Evolutionary conservation across 1,140 invertebrate species (phyloP).

Genomic region (Bombus affinis): DNA sequence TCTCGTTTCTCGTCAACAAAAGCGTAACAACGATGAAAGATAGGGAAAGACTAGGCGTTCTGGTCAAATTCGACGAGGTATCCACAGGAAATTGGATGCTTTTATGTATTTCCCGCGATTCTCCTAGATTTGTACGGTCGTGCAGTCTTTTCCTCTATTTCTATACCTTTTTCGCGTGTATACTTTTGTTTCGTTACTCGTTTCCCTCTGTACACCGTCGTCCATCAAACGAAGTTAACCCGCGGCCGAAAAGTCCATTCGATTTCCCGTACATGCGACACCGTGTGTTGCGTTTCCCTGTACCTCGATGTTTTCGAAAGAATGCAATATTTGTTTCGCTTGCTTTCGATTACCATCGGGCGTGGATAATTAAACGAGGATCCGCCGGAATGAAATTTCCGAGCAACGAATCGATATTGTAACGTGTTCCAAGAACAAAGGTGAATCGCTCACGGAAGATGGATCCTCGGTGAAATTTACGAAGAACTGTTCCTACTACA

Average conservation of each 20-base stretch:
- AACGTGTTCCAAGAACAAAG: not conserved
- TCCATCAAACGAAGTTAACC: slow-evolving; percentile 48
- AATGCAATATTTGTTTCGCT: slow-evolving; percentile 36
- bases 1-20: slow-evolving; percentile 4
- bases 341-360: slow-evolving; percentile 1
- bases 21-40: not conserved
- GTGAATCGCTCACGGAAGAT: not conserved
- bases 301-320: not conserved
- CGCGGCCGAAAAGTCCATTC: slow-evolving; percentile 52
- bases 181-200: slow-evolving; percentile 19
- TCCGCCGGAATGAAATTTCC: not conserved
- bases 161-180: not conserved
- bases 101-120: slow-evolving; percentile 65
- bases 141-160: not conserved
- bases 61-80: slow-evolving; percentile 49
- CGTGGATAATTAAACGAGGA: not conserved
- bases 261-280: slow-evolving; percentile 33
- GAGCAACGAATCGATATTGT: not conserved
- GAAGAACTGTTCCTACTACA: too few relatives aligned
- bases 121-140: slow-evolving; percentile 46
- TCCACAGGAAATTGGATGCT: slow-evolving; percentile 64
- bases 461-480: not conserved
- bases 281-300: not conserved
- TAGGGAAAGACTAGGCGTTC: not conserved
- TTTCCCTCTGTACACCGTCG: slow-evolving; percentile 11